Base-by-base conservation (phyloP, 2,113 vertebrate species). In the Aegithalos caudatus region DNA sequence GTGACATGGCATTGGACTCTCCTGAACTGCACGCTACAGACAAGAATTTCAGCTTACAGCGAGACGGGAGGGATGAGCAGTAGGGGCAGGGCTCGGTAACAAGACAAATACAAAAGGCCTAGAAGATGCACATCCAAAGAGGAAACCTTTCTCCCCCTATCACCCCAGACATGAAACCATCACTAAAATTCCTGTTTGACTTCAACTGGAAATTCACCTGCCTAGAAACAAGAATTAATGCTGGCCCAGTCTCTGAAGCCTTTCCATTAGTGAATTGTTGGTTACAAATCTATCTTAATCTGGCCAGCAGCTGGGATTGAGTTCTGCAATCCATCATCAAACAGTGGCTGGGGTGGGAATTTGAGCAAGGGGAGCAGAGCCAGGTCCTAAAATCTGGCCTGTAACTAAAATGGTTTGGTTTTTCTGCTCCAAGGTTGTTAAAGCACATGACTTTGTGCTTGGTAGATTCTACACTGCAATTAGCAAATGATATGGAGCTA, bases 401-500 rank as follows among this genome's bases (percentile, higher is more conserved):
- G 47, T 23, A 42, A 65, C 40, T 42, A 47, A 71, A 74, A 47
- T 2, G 22, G 87, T 71, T 62, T 25, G 50, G 28, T 23, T 1
- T 62, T 77, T 88, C 47, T 18, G 19, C 58, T 86, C 77, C 19
- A 7, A 12, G 5, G 64, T 35, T 86, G 33, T 77, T 90, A 73
- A 58, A 66, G 47, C 62, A 66, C 29, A 1, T 10, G 65, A 93
- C 94, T 82, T 44, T 2, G 11, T 31, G 54, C 89, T 29, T 38
- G 45, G 56, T 83, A 69, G 48, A 2, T 74, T 40, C n/a, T 86
- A 85, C 27, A 64, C 53, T 27, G 23, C 94, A 89, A 94, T 94
- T 89, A 97, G 92, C 85, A 96, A 96, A 95, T 54, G 54, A 93
- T 38, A 81, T 2, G 33, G 60, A 5, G 65, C 92, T 91, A 45